These are phyloP conservation scores for Gryllus longicercus DNA, from an alignment of 2,888 invertebrate species.

Conservation along the genomic window DNA sequence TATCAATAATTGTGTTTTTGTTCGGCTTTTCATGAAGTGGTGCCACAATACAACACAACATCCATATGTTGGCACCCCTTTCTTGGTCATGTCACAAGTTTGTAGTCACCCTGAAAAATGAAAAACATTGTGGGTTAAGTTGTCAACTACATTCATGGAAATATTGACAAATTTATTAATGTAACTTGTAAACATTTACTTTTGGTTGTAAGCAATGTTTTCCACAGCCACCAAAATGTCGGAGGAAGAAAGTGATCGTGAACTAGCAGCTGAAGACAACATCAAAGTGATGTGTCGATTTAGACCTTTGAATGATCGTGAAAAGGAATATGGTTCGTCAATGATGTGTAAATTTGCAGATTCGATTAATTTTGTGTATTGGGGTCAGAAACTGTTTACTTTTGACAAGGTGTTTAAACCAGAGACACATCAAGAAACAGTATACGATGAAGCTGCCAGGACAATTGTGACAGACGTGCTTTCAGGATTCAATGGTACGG, in stretches of 20 bases:
- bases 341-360: constrained; percentile 95
- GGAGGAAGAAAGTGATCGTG: constrained; percentile 59
- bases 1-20: too few relatives aligned
- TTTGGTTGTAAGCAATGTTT: constrained; percentile 52
- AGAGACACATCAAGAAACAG: constrained; percentile 97
- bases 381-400: constrained; percentile 95
- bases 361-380: constrained; percentile 93
- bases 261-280: constrained; percentile 91
- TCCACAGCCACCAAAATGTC: constrained; percentile 36
- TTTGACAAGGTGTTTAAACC: constrained; percentile 99
- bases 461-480: constrained; percentile 97
- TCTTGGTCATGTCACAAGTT: too few relatives aligned
- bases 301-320: constrained; percentile 96
- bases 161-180: constrained; percentile 34
- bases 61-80: too few relatives aligned
- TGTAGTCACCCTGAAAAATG: constrained; percentile 31
- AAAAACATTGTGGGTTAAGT: constrained; percentile 39
- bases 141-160: constrained; percentile 36
- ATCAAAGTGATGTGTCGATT: constrained; percentile 98
- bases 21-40: too few relatives aligned
- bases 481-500: constrained; percentile 98
- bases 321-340: constrained; percentile 97
- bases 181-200: constrained; percentile 58
- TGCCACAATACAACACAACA: too few relatives aligned
- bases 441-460: constrained; percentile 97